Percentiles rank a stretch among this genome's conserved stretches.
Conservation (phyloP, 2,888 invertebrate species). For the Scotopteryx bipunctaria region DNA sequence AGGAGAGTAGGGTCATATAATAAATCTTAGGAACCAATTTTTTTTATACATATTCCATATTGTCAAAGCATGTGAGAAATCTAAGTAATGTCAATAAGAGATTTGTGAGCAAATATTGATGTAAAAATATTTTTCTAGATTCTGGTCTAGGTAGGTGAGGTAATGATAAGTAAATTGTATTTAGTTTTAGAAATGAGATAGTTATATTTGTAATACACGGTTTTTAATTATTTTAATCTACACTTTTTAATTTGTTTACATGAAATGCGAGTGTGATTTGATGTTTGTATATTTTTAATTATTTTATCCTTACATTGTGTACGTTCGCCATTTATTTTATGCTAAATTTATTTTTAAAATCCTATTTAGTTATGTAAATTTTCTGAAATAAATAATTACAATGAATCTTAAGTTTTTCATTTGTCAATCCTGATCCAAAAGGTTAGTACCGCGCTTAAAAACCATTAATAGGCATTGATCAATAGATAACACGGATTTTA, state of each 20-base stretch:
- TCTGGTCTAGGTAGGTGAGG: constrained; percentile 2
- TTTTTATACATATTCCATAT: too few species aligned
- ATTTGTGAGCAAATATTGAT: not conserved
- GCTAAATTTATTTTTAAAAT: not conserved
- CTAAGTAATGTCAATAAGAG: too few species aligned
- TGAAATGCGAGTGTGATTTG: too few species aligned
- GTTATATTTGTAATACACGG: not conserved
- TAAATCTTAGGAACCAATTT: too few species aligned
- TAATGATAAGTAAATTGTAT: not conserved
- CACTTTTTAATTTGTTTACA: too few species aligned
- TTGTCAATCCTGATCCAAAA: not conserved
- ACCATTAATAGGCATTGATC: too few species aligned
- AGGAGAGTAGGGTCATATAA: too few species aligned
- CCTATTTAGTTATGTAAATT: not conserved
- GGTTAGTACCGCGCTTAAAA: too few species aligned
- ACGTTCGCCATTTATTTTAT: constrained; percentile 7
- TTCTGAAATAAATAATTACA: constrained; percentile 12
- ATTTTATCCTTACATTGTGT: too few species aligned
- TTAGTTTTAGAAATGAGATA: not conserved
- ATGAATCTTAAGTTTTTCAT: constrained; percentile 1
- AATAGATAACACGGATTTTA: too few species aligned
- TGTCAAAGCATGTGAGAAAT: too few species aligned
- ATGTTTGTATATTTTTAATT: not conserved
- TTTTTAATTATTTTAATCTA: not conserved
- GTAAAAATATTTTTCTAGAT: constrained; percentile 13